Conservation (phyloP, 1,140 invertebrate genomes). For the Hydropsyche tenuis region DNA sequence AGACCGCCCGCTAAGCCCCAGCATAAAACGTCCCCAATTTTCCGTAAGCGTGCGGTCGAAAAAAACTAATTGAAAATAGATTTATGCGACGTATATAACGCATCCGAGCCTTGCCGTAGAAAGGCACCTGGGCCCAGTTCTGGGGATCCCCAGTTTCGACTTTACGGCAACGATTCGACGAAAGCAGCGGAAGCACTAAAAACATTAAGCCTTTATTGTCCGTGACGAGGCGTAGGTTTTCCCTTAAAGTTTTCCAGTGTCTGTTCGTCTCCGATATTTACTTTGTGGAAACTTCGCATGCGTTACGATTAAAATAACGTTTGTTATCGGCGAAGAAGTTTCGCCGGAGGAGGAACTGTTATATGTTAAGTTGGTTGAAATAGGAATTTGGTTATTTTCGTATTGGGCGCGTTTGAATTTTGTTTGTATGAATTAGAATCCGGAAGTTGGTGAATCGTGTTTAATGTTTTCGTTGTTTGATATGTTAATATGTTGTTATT, state of each 20-base stretch:
- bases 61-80: no score
- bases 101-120: background rate
- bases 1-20: no score
- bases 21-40: no score
- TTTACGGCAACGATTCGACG: background rate
- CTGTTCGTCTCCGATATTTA: constrained; percentile 23
- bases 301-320: constrained; percentile 16
- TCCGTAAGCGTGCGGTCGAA: no score
- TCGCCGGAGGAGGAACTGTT: no score
- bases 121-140: constrained; percentile 10
- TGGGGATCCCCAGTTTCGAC: background rate
- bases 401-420: no score
- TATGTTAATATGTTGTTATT: no score
- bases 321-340: background rate
- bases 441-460: no score
- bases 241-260: constrained; percentile 7
- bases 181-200: constrained; percentile 8
- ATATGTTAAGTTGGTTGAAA: no score
- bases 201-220: constrained; percentile 36
- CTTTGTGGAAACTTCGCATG: constrained; percentile 25
- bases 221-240: constrained; percentile 32
- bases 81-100: background rate
- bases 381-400: no score
- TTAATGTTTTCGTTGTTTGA: no score
- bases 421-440: no score